Evolutionary conservation across 2,113 vertebrate genomes (phyloP).

Genomic region (Neotoma lepida): DNA sequence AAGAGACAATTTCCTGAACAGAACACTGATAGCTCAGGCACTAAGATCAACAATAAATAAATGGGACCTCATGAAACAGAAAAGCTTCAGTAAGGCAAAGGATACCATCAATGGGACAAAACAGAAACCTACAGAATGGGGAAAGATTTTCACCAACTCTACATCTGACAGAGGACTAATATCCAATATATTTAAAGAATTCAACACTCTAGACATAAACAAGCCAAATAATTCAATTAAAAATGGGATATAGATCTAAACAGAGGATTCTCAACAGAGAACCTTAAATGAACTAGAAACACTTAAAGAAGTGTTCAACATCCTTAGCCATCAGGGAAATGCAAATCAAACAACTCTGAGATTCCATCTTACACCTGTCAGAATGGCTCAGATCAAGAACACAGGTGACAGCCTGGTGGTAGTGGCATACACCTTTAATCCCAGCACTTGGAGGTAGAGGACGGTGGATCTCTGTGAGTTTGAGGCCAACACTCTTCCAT

Average conservation of each 20-base stretch:
- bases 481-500: neutral
- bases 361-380: neutral
- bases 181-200: neutral
- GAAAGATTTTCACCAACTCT: too few species aligned
- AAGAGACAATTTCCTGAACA: neutral
- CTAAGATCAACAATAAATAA: neutral
- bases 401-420: neutral
- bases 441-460: neutral
- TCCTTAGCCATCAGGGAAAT: neutral
- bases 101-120: too few species aligned
- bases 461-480: neutral
- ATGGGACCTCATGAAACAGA: neutral
- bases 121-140: too few species aligned
- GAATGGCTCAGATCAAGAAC: neutral
- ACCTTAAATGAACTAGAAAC: neutral
- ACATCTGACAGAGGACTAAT: neutral
- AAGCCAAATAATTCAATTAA: neutral
- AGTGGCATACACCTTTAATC: neutral
- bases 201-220: neutral
- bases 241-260: neutral
- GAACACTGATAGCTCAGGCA: neutral
- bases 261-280: neutral
- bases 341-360: neutral
- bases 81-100: neutral
- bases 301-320: neutral